Conservation (phyloP, 23 tunicate genomes). For the Trididemnum clinides region DNA sequence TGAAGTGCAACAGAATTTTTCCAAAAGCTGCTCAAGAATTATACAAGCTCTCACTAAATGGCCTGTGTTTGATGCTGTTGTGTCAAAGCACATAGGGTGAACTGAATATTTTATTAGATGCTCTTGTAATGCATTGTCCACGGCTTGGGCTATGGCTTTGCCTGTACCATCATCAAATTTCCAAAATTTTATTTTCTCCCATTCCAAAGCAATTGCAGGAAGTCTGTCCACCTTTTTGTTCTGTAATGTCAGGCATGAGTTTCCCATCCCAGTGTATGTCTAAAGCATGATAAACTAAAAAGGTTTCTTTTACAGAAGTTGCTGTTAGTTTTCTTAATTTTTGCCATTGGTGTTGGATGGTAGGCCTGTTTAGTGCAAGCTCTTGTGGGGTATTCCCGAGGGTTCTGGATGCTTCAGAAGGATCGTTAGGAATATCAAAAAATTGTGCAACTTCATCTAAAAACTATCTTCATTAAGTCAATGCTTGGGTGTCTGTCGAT, state of each 20-base stretch:
- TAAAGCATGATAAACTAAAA: slow-evolving; percentile 14
- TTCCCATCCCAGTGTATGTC: neutral
- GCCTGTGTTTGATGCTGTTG: neutral
- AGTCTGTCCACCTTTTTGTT: neutral
- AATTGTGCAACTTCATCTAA: too few relatives aligned
- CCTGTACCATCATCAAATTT: neutral
- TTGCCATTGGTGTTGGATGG: neutral
- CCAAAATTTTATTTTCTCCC: neutral
- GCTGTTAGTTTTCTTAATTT: neutral
- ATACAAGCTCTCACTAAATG: neutral
- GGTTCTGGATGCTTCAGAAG: neutral
- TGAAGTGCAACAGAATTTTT: neutral
- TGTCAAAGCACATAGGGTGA: slow-evolving; percentile 3
- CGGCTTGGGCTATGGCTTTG: neutral
- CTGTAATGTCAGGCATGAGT: neutral
- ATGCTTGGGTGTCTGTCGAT: too few relatives aligned
- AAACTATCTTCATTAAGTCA: too few relatives aligned
- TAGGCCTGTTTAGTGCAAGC: neutral
- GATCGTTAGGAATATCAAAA: neutral
- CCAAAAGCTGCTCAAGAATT: neutral
- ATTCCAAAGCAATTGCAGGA: neutral
- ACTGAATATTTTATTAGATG: neutral
- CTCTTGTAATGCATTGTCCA: neutral
- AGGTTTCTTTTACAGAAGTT: neutral
- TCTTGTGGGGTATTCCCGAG: neutral